phyloP scores from a whole-genome alignment of 2,888 invertebrate genomes.

The Diaperis boleti region DNA sequence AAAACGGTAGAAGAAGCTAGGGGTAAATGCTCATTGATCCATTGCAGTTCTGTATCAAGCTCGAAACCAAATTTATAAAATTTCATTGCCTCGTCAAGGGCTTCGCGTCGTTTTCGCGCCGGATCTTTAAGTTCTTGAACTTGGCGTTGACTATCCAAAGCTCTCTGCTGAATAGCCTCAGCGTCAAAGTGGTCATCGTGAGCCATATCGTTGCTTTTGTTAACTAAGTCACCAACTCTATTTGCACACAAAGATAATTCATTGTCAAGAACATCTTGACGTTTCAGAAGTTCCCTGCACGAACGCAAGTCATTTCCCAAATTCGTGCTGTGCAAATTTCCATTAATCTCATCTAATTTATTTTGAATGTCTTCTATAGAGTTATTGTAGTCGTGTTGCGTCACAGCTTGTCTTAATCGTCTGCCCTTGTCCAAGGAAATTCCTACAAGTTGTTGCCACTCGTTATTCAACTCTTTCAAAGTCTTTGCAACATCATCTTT shows the following conservation, averaged over 20 bases:
- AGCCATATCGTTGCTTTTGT: conserved; percentile 89
- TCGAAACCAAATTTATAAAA: conserved; percentile 96
- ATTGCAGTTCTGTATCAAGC: conserved; percentile 91
- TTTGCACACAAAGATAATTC: conserved; percentile 88
- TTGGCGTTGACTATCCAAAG: conserved; percentile 78
- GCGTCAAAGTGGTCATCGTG: conserved; percentile 96
- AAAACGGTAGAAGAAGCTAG: conserved; percentile 81
- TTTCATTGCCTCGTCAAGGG: conserved; percentile 85
- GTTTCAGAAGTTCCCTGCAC: conserved; percentile 90
- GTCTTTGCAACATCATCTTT: conserved; percentile 78
- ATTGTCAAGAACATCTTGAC: conserved; percentile 88
- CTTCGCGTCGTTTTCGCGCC: conserved; percentile 77
- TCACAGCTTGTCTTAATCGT: conserved; percentile 88
- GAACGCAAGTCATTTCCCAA: conserved; percentile 90
- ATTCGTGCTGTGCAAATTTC: conserved; percentile 82
- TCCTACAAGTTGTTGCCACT: conserved; percentile 82
- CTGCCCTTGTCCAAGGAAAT: conserved; percentile 76
- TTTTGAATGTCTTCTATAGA: conserved; percentile 91
- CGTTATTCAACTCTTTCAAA: conserved; percentile 77
- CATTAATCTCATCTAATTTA: conserved; percentile 88
- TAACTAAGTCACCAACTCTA: conserved; percentile 81
- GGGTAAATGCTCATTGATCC: conserved; percentile 92
- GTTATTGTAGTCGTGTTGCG: conserved; percentile 82
- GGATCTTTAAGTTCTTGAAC: conserved; percentile 81
- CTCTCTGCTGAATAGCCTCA: conserved; percentile 83